Evolutionary conservation across 2,888 invertebrate species (phyloP).

Genomic region (Cremastinae sp.): DNA sequence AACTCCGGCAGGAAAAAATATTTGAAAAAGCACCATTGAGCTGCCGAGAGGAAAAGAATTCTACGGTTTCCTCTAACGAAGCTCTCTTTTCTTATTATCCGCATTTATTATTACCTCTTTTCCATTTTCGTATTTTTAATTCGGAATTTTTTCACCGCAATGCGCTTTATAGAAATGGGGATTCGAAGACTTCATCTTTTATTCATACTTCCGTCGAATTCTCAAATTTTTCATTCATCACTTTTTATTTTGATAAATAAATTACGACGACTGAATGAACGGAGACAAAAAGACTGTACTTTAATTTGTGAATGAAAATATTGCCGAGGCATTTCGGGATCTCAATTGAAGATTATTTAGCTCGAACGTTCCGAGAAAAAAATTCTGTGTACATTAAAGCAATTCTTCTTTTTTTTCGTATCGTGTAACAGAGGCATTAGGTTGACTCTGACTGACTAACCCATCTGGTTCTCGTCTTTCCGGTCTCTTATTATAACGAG

Average conservation of each 20-base stretch:
- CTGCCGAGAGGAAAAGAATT: constrained; percentile 36
- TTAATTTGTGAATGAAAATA: constrained; percentile 43
- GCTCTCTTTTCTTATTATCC: constrained; percentile 15
- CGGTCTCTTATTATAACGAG: constrained; percentile 22
- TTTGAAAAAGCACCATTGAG: constrained; percentile 6
- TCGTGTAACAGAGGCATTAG: not conserved
- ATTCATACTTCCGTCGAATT: constrained; percentile 55
- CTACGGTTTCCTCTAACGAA: constrained; percentile 39
- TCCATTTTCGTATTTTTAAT: constrained; percentile 24
- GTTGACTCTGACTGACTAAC: constrained; percentile 37
- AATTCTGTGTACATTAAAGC: constrained; percentile 12
- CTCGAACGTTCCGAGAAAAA: constrained; percentile 35
- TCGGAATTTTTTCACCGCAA: not conserved
- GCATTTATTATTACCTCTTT: constrained; percentile 7
- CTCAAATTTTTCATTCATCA: constrained; percentile 30
- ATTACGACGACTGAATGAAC: constrained; percentile 43
- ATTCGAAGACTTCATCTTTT: constrained; percentile 48
- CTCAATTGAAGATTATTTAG: constrained; percentile 39
- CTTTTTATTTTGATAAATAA: constrained; percentile 53
- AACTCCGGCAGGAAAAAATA: constrained; percentile 26
- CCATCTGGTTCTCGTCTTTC: constrained; percentile 51
- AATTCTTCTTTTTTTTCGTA: not conserved
- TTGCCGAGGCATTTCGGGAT: constrained; percentile 8
- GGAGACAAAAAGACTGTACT: constrained; percentile 32
- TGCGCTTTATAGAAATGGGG: constrained; percentile 17